Base-by-base conservation (phyloP, 2,888 invertebrate genomes). In the Macaria liturata region DNA sequence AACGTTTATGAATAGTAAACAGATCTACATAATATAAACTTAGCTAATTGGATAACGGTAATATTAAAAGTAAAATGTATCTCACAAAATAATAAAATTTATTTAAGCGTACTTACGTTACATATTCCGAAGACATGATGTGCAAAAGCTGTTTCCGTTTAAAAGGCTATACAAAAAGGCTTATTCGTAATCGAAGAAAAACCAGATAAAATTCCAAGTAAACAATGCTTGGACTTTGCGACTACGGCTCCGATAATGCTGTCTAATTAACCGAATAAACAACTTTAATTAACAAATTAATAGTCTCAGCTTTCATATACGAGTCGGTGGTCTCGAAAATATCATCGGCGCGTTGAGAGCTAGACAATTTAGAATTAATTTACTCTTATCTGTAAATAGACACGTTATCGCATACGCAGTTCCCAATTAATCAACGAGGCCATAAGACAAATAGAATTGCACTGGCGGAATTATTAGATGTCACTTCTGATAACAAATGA, bases 201-300 rank as follows among this genome's bases (percentile, higher is more conserved):
- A 37, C 32, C 34, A 44, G 60, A 53, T 61, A 55, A 49, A 64
- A 57, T 59, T 55, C 64, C 4, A 50, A 66, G 67, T 62, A 65
- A 66, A 61, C 58, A 62, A 57, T 54, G 54, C 37, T 61, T 68
- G 81, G 76, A 83, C 83, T 81, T 83, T 81, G 77, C 59, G 65
- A 61, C 70, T 61, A 54, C 9, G 47, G 56, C 64, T 40, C 61
- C 64, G 78, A 80, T 80, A 78, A 70, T 65, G 65, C 59, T 67
- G 59, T 69, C 70, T 68, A 72, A 76, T 77, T 75, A 75, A 75
- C 69, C 54, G 72, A 54, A 54, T 54, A 51, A 57, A 57, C 48
- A 54, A 51, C 30, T 9, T 56, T 65, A 66, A 57, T 57, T 54
- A 40, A 44, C 57, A 57, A 69, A 64, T 60, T 66, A 62, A 66